Evolutionary conservation across 1,140 invertebrate species (phyloP).

Genomic region (Caenorhabditis inopinata): DNA sequence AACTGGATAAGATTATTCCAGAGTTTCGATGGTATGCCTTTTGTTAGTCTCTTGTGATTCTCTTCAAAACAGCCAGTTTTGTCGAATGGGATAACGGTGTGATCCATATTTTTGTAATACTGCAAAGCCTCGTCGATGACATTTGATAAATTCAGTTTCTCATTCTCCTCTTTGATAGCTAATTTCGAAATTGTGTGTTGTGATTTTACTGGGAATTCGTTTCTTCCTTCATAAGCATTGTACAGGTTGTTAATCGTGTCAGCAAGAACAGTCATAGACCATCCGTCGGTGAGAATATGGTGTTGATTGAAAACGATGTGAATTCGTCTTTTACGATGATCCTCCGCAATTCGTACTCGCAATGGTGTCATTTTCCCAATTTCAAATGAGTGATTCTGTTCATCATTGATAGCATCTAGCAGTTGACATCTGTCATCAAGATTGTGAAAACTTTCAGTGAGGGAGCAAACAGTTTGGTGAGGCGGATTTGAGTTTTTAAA

Average conservation of each 20-base stretch:
- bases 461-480: constrained; percentile 49
- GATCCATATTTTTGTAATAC: background rate
- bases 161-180: no score
- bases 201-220: background rate
- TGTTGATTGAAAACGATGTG: constrained; percentile 57
- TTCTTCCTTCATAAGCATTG: background rate
- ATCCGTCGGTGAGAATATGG: constrained; percentile 61
- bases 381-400: background rate
- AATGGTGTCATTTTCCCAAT: constrained; percentile 2
- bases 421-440: background rate
- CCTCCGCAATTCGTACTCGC: background rate
- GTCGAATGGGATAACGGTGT: background rate
- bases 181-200: background rate
- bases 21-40: background rate
- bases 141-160: background rate
- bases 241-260: constrained; percentile 52
- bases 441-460: constrained; percentile 49
- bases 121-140: background rate
- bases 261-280: constrained; percentile 62
- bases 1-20: background rate
- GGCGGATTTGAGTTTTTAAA: constrained; percentile 36
- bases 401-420: background rate
- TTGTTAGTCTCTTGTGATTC: background rate
- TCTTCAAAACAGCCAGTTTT: background rate
- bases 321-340: background rate